These are phyloP conservation scores for Drosophila trapezifrons DNA, from an alignment of 1,140 invertebrate genomes.

Conservation along the genomic window DNA sequence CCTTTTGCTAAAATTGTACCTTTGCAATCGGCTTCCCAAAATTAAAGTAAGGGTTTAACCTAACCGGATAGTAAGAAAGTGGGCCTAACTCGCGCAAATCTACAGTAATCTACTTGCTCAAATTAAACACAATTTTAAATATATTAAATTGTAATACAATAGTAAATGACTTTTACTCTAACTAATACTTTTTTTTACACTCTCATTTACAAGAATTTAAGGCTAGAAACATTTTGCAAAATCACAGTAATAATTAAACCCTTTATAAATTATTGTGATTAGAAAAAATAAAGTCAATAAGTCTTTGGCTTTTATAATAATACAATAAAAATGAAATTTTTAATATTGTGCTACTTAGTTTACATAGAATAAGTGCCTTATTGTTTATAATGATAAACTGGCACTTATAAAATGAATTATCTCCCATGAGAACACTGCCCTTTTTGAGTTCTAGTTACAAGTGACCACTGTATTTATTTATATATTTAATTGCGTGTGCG, in stretches of 20 bases:
- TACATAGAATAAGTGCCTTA: too few relatives aligned
- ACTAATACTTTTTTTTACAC: too few relatives aligned
- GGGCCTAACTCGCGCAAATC: neutral
- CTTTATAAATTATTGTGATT: neutral
- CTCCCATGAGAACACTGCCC: neutral
- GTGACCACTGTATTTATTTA: slow-evolving; percentile 8
- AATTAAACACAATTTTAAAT: too few relatives aligned
- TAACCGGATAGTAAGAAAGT: neutral
- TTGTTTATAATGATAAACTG: neutral
- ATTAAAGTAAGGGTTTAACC: too few relatives aligned
- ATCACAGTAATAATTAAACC: neutral
- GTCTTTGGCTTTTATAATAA: neutral
- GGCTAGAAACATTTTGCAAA: neutral
- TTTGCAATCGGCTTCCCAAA: too few relatives aligned
- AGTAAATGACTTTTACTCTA: too few relatives aligned
- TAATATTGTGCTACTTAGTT: too few relatives aligned
- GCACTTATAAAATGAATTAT: too few relatives aligned
- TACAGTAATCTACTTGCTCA: neutral
- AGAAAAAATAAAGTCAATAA: neutral
- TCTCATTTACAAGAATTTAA: neutral
- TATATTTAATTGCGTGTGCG: slow-evolving; percentile 11
- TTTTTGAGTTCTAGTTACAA: neutral
- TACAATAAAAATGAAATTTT: neutral
- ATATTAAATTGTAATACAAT: too few relatives aligned
- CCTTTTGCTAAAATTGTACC: too few relatives aligned